Percentiles rank a stretch among this genome's conserved stretches.
Evolutionary conservation across 2,888 invertebrate species (phyloP).

Genomic region (Cephus pulcher): DNA sequence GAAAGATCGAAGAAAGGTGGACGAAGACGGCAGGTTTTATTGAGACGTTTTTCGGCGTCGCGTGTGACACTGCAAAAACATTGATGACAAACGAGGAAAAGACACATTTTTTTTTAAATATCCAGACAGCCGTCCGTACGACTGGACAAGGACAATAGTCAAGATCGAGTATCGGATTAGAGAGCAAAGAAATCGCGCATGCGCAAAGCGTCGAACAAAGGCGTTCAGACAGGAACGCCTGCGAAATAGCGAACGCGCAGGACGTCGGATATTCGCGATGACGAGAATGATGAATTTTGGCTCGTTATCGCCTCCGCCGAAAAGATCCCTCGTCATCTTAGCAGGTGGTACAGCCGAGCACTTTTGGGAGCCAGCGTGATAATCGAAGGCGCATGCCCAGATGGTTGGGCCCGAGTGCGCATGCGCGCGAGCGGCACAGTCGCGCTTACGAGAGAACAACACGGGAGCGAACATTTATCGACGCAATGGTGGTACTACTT

Average conservation of each 20-base stretch:
- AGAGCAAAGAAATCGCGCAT: not conserved
- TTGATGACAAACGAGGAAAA: not conserved
- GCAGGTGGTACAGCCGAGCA: not conserved
- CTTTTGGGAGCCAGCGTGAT: not conserved
- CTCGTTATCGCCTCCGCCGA: not conserved
- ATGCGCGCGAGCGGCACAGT: conserved; percentile 15
- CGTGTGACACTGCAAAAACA: not conserved
- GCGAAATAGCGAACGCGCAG: not conserved
- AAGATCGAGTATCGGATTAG: not conserved
- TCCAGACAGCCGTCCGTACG: not conserved
- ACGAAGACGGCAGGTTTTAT: not conserved
- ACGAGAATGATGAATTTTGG: not conserved
- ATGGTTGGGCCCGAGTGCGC: conserved; percentile 15
- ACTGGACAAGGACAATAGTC: not conserved
- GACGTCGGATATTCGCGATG: not conserved
- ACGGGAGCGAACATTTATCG: conserved; percentile 15
- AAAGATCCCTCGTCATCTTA: not conserved
- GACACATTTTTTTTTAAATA: too few species aligned
- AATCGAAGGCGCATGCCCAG: not conserved
- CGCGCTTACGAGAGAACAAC: not conserved
- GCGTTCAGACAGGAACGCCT: not conserved
- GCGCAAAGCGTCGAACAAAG: not conserved
- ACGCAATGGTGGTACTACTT: conserved; percentile 20
- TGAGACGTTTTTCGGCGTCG: not conserved
- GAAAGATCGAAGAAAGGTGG: not conserved